Base-by-base conservation (phyloP, 2,113 vertebrate genomes). In the Neodon shergylaensis region DNA sequence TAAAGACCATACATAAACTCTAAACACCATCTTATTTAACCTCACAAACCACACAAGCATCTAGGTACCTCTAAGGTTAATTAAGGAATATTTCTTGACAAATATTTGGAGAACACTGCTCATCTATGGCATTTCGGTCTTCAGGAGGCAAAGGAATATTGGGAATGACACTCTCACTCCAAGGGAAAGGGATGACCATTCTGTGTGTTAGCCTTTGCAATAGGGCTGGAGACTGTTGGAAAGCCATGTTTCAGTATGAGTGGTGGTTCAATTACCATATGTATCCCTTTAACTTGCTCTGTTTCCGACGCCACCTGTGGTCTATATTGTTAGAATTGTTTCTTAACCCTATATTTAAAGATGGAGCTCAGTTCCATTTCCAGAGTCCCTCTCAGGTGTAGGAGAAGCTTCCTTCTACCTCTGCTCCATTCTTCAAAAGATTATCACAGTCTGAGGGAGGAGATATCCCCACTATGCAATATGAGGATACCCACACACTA, bases 401-500 rank as follows among this genome's bases (percentile, higher is more conserved):
- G 13, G 8, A 47, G 31, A 39, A 66, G 12, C n/a, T 39, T 72
- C 17, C 17, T 19, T 73, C 70, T 22, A 16, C 36, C 19, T 73
- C 9, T 73, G n/a, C 8, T 73, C 0, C 70, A 39, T n/a, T 73
- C 24, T 31, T 31, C 54, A 52, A 61, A 28, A 66, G 17, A 24
- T 63, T 6, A 28, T 49, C 14, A 61, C 26, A 76, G 28, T 73
- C 19, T 31, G n/a, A 73, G 11, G 14, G 3, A 77, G 6, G 39
- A 65, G 13, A 21, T 31, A 42, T 33, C 70, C 54, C 13, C 21
- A 92, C 28, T 7, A 4, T 3, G 54, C 8, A 81, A 49, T 26
- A 42, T 63, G 4, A 16, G 21, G 10, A 28, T 3, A 17, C 16
- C n/a, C 3, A 0, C 0, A 47, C 36, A 65, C 42, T 52, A 70